phyloP scores from a whole-genome alignment of 1,140 invertebrate genomes.

The Trichomalopsis sarcophagae region DNA sequence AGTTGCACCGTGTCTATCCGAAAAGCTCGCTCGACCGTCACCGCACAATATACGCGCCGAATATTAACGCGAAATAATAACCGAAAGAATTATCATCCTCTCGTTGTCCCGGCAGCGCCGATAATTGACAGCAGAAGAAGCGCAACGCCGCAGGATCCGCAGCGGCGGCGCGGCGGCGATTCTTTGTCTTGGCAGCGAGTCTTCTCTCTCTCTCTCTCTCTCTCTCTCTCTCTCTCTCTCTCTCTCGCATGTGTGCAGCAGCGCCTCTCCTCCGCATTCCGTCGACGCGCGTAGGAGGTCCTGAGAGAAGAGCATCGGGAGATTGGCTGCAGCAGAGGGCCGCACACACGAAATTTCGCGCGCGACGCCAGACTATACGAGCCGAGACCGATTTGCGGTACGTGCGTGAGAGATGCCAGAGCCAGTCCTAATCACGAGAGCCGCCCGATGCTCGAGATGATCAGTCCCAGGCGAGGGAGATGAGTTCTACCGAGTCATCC shows the following conservation, averaged over 20 bases:
- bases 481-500: no score
- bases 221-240: no score
- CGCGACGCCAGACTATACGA: conserved; percentile 30
- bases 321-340: neutral
- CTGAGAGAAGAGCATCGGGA: neutral
- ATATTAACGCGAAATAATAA: no score
- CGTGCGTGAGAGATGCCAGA: conserved; percentile 20
- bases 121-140: neutral
- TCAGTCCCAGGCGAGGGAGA: no score
- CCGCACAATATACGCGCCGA: no score
- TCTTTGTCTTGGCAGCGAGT: conserved; percentile 42
- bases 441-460: neutral
- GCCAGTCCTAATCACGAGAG: neutral
- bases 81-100: no score
- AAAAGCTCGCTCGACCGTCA: no score
- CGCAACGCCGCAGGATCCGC: neutral
- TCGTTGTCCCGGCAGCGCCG: neutral
- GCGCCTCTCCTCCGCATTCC: conserved; percentile 37
- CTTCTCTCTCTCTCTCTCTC: neutral
- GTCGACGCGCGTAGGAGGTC: conserved; percentile 40
- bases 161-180: conserved; percentile 32
- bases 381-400: conserved; percentile 45
- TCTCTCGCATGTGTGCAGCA: neutral
- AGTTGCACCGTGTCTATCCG: neutral
- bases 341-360: conserved; percentile 49